phyloP scores from a whole-genome alignment of 2,888 invertebrate genomes.

The Cancer borealis region DNA sequence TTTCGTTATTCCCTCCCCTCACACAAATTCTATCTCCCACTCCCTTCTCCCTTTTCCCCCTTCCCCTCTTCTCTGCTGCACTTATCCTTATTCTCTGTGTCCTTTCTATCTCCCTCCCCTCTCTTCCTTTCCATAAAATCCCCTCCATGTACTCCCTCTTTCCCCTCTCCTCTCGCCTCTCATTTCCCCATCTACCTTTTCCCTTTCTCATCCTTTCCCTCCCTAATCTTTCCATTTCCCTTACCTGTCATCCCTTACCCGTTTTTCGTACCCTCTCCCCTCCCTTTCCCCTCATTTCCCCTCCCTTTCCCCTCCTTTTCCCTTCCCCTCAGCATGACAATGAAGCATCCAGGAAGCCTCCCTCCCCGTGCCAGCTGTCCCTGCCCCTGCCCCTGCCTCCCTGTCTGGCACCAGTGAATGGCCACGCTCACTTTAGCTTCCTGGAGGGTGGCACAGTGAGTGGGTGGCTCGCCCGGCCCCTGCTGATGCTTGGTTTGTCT shows the following conservation, averaged over 20 bases:
- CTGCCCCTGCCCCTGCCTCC: not conserved
- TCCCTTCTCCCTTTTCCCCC: not conserved
- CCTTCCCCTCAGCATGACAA: not conserved
- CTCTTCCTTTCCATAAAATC: not conserved
- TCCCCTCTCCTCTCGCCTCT: not conserved
- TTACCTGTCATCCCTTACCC: not conserved
- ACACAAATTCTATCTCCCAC: not conserved
- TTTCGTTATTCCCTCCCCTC: not conserved
- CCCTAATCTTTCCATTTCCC: not conserved
- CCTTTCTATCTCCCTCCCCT: not conserved
- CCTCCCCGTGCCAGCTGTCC: not conserved
- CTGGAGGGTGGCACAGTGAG: not conserved
- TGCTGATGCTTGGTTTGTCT: not conserved
- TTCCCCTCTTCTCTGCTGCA: not conserved
- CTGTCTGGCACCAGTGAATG: not conserved
- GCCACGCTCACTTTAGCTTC: constrained; percentile 15
- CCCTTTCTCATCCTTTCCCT: not conserved
- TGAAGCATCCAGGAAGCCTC: not conserved
- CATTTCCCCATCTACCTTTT: not conserved
- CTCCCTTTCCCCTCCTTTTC: not conserved
- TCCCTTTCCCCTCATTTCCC: not conserved
- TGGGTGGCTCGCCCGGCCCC: not conserved
- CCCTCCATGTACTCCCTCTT: not conserved
- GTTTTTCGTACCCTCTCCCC: not conserved
- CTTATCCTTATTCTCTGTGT: not conserved